Conservation (phyloP, 2,797 vertebrate species). For the Hylomyscus alleni region DNA sequence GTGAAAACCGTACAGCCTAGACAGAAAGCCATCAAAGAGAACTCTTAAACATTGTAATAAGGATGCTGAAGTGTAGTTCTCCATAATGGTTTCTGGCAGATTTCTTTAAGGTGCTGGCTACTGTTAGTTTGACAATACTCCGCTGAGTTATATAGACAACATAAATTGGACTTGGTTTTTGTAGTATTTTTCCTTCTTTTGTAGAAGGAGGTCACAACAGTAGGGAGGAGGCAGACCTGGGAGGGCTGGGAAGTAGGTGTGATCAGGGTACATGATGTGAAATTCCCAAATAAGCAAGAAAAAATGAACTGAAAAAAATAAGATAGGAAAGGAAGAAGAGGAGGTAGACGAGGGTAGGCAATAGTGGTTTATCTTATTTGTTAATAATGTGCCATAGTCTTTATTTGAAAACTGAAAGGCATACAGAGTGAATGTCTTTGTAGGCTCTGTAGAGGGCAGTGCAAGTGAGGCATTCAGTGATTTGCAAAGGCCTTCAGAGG, state of each 20-base stretch:
- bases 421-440: not conserved
- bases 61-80: not conserved
- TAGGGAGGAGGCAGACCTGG: not conserved
- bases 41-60: not conserved
- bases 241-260: not conserved
- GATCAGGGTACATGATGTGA: not conserved
- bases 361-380: constrained; percentile 28
- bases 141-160: not conserved
- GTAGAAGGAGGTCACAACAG: not conserved
- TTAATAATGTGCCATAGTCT: not conserved
- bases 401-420: constrained; percentile 4
- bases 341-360: not conserved
- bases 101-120: not conserved
- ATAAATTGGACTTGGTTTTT: not conserved
- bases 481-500: not conserved
- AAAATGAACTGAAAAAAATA: not conserved
- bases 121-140: not conserved
- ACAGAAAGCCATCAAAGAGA: not conserved
- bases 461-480: not conserved
- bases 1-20: not conserved
- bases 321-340: not conserved
- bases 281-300: not conserved
- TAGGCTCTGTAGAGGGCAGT: not conserved
- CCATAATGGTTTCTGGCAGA: not conserved
- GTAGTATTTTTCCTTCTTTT: not conserved